These are phyloP conservation scores for Malurus melanocephalus DNA, from an alignment of 2,113 vertebrate genomes.

Conservation along the genomic window DNA sequence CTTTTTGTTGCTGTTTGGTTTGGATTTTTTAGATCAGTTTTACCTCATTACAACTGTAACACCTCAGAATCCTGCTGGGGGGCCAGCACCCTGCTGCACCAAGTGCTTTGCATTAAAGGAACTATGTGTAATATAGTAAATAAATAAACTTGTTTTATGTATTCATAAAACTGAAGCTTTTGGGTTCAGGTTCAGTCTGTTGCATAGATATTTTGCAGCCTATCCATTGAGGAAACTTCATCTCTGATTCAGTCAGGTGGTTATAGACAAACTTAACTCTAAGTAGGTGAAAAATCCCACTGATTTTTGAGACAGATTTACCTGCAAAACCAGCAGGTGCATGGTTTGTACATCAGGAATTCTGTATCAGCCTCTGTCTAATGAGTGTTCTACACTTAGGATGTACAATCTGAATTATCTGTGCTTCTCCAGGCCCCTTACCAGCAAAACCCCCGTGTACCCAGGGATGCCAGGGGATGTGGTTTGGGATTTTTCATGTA, in stretches of 20 bases:
- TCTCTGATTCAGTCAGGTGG: not conserved
- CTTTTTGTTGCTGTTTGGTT: not conserved
- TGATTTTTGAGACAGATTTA: not conserved
- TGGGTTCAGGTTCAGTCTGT: not conserved
- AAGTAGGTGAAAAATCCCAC: not conserved
- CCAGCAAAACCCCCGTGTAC: fast-evolving
- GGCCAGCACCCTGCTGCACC: not conserved
- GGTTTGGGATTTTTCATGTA: not conserved
- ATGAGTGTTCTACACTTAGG: fast-evolving
- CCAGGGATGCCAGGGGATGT: not conserved
- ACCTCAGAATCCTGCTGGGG: fast-evolving
- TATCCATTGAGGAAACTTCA: not conserved
- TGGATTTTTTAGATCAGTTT: not conserved
- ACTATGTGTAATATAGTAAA: not conserved
- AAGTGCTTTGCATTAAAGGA: not conserved
- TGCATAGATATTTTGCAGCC: not conserved
- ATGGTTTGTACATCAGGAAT: too few species aligned
- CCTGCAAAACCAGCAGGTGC: too few species aligned
- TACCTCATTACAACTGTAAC: not conserved
- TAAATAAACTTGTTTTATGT: not conserved
- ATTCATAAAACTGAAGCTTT: not conserved
- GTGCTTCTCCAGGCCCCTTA: fast-evolving
- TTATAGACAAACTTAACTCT: not conserved
- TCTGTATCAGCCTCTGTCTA: not conserved
- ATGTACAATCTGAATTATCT: not conserved